Evolutionary conservation across 2,113 vertebrate species (phyloP), one percentile per base, ranked within the genome.

Genomic region (Bothrops jararaca): DNA sequence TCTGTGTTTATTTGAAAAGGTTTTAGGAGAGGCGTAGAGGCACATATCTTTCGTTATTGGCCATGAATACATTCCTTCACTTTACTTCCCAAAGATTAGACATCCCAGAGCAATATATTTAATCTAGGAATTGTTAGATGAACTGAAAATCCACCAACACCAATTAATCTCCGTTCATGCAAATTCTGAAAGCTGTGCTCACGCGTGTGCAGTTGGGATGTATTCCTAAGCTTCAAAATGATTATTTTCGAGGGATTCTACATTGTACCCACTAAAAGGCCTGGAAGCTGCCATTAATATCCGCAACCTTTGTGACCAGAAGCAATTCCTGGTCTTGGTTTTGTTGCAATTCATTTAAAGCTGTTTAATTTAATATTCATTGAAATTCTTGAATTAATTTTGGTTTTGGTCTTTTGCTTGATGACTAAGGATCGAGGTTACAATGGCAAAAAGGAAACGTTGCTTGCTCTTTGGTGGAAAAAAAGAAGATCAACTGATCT

Each of bases 401-500:
- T 56, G 24, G 53, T 89, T 89, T 89, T 89, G 74, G 50, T 89
- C 15, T 89, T 91, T 89, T 80, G 26, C 34, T 39, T 89, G 57
- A 80, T 23, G 60, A n/a, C 60, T 89, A 57, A 20, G 18, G 87
- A 89, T 85, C 22, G 22, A 42, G 34, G 8, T 13, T 54, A 52
- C 54, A 80, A 13, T n/a, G 52, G 87, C 15, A 56, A 50, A 8
- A 29, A 92, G 85, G 26, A 93, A 91, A 48, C 34, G 0, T 57
- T 90, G 89, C 93, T 90, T 64, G 52, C 48, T 92, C 5, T 4
- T 90, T 50, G 86, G 58, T 54, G 92, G 92, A 64, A 93, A 91
- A 56, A 95, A 64, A 89, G 85, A 7, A 26, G 48, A 80, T 95
- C 74, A 86, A 18, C 29, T 39, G 69, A 64, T n/a, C 26, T n/a